These are phyloP conservation scores for Notothenia rossii DNA, from an alignment of 2,113 vertebrate species.

Conservation along the genomic window DNA sequence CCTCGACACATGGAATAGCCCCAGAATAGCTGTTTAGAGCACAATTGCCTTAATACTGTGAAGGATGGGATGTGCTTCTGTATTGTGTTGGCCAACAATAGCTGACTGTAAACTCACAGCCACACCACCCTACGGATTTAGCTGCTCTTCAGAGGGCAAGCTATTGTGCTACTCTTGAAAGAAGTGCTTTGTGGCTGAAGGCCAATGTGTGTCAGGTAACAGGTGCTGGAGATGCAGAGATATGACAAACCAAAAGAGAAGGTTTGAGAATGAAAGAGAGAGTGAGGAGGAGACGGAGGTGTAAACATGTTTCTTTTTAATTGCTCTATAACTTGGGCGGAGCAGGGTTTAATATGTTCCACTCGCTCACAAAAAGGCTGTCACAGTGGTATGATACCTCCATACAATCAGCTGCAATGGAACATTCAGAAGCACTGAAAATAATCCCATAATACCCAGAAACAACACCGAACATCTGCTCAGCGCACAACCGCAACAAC, in stretches of 20 bases:
- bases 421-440: slow-evolving; percentile 69
- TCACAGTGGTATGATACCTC: slow-evolving; percentile 69
- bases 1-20: slow-evolving; percentile 64
- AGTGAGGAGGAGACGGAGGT: slow-evolving; percentile 37
- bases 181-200: slow-evolving; percentile 61
- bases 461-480: slow-evolving; percentile 16
- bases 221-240: slow-evolving; percentile 52
- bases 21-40: slow-evolving; percentile 71
- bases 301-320: slow-evolving; percentile 53
- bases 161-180: slow-evolving; percentile 69
- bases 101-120: slow-evolving; percentile 72
- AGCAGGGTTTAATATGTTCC: slow-evolving; percentile 75
- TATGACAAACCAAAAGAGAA: slow-evolving; percentile 26
- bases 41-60: slow-evolving; percentile 59
- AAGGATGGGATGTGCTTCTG: slow-evolving; percentile 69
- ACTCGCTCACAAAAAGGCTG: slow-evolving; percentile 67
- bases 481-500: slow-evolving; percentile 13
- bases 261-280: slow-evolving; percentile 38
- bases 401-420: slow-evolving; percentile 56
- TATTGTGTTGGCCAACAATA: slow-evolving; percentile 80
- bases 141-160: slow-evolving; percentile 49
- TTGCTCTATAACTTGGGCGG: slow-evolving; percentile 62
- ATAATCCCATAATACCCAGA: slow-evolving; percentile 66
- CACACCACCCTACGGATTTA: slow-evolving; percentile 71
- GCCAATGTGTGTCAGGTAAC: slow-evolving; percentile 78